Evolutionary conservation across 2,888 invertebrate genomes (phyloP).

Genomic region (Chymomyza caudatula): DNA sequence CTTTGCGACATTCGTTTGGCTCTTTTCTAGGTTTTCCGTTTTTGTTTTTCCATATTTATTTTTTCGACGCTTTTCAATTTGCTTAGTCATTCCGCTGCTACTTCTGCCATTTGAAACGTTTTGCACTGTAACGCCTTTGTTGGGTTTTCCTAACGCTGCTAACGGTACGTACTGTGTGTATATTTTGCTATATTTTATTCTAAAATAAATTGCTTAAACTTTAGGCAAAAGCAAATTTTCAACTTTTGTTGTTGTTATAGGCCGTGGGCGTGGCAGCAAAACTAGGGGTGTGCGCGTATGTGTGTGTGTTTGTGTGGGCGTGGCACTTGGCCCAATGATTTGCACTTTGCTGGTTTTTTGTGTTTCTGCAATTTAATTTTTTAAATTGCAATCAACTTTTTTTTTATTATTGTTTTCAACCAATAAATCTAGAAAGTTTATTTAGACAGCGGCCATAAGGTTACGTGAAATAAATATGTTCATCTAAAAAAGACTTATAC

Average conservation of each 20-base stretch:
- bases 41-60: constrained; percentile 6
- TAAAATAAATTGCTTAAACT: constrained; percentile 43
- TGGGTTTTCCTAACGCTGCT: constrained; percentile 30
- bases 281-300: neutral
- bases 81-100: constrained; percentile 36
- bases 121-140: constrained; percentile 36
- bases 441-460: neutral
- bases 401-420: too few species aligned
- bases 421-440: neutral
- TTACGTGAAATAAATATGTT: too few species aligned
- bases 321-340: neutral
- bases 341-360: neutral
- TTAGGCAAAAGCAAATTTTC: constrained; percentile 25
- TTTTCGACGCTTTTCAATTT: constrained; percentile 21
- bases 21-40: constrained; percentile 25
- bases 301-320: neutral
- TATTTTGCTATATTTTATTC: constrained; percentile 6
- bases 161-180: constrained; percentile 37
- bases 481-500: too few species aligned
- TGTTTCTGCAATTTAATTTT: neutral
- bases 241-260: constrained; percentile 15
- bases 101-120: constrained; percentile 32
- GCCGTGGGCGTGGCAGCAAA: neutral
- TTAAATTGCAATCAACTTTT: neutral
- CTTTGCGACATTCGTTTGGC: constrained; percentile 36